Percentiles rank a stretch among this genome's conserved stretches.
Evolutionary conservation across 2,888 invertebrate genomes (phyloP).

Genomic region (Aproaerema taeniolella): DNA sequence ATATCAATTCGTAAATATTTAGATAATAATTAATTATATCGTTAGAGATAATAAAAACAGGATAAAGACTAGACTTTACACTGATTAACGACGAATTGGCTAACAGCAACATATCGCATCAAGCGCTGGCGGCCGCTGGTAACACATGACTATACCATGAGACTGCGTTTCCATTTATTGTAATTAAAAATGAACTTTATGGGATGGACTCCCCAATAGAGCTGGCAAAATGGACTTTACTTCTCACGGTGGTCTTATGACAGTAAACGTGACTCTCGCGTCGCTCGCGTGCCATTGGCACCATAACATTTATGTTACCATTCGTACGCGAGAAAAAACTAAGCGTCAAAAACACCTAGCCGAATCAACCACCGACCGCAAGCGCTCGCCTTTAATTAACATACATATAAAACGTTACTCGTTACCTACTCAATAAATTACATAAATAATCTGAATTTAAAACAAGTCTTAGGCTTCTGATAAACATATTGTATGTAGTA

Average conservation of each 20-base stretch:
- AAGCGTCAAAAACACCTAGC: too few species aligned
- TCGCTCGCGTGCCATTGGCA: too few species aligned
- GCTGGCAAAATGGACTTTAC: too few species aligned
- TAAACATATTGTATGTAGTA: constrained; percentile 49
- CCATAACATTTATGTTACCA: constrained; percentile 38
- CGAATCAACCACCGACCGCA: constrained; percentile 34
- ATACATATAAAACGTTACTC: constrained; percentile 48
- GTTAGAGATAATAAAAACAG: constrained; percentile 69
- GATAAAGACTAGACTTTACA: constrained; percentile 78
- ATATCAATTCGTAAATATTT: constrained; percentile 73
- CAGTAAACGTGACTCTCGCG: too few species aligned
- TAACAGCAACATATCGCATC: constrained; percentile 63
- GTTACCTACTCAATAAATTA: constrained; percentile 73
- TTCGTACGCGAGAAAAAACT: too few species aligned
- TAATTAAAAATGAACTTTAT: too few species aligned
- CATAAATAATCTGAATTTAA: constrained; percentile 75
- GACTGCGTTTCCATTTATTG: too few species aligned
- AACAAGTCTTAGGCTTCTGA: constrained; percentile 74
- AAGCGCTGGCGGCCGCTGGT: constrained; percentile 35
- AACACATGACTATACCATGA: too few species aligned
- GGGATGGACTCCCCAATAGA: too few species aligned
- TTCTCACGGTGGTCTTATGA: too few species aligned
- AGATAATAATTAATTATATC: constrained; percentile 53
- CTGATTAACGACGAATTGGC: constrained; percentile 72
- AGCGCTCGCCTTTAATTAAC: constrained; percentile 42